Base-by-base conservation (phyloP, 2,113 vertebrate genomes). In the Sigmodon hispidus region DNA sequence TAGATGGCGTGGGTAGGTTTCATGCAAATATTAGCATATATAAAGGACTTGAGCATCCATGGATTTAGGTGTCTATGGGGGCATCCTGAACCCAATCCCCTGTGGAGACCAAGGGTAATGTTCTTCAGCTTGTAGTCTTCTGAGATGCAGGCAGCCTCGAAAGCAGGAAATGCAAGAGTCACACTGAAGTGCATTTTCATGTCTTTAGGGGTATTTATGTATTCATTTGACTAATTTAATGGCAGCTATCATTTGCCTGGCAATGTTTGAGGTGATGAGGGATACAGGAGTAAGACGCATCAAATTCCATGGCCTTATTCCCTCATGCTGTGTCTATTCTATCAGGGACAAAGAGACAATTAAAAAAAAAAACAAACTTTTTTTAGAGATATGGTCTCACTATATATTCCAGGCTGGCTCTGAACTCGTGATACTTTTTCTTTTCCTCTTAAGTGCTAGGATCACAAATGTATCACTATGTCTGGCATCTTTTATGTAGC, bases 221-320 rank as follows among this genome's bases (percentile, higher is more conserved):
- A 77, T 57, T 94, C 13, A 15, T 94, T 57, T 84, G 69, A 57
- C 63, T 91, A 93, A 88, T 89, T 94, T 61, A 80, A 22, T 34
- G n/a, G 61, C 50, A 52, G 29, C 10, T 75, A 79, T 29, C 48
- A 16, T 22, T 22, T 77, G n/a, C 21, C 85, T 84, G 50, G 34
- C n/a, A 89, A 63, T 79, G 26, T 79, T 93, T 12, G 65, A 85
- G 8, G 17, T 61, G 76, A 86, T 81, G 7, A 88, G 16, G 65
- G 48, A 55, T 67, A 76, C 3, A 72, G 72, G 36, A 91, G 76
- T 59, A 94, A 94, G 81, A 93, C 22, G 63, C 72, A 77, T 13
- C 83, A 59, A 96, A 65, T n/a, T 84, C 7, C 34, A 43, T 55
- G 75, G 40, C 89, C 36, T 93, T 57, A n/a, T 34, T n/a, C 26